phyloP scores from a whole-genome alignment of 2,888 invertebrate genomes.

The Drosophila birchii region DNA sequence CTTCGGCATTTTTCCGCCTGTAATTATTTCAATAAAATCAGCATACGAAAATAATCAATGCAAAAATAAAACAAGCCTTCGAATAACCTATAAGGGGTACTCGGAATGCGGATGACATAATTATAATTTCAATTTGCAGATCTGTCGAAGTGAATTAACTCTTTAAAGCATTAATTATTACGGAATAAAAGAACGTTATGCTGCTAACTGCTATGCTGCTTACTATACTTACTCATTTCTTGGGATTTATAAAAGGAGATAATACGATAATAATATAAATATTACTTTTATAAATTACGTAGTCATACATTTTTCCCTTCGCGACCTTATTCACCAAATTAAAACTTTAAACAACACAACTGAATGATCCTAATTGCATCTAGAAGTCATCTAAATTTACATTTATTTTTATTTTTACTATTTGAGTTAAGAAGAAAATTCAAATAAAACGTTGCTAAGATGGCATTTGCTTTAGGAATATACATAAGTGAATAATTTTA shows the following conservation, averaged over 20 bases:
- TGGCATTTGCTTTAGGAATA: no score
- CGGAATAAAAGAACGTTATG: background rate
- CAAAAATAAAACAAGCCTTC: background rate
- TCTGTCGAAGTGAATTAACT: background rate
- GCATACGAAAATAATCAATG: slow-evolving; percentile 41
- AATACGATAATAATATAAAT: background rate
- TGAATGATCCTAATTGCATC: no score
- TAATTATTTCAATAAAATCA: slow-evolving; percentile 73
- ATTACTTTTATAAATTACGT: background rate
- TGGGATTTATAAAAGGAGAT: background rate
- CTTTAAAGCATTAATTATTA: background rate
- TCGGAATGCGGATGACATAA: slow-evolving; percentile 43
- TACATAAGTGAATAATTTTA: no score
- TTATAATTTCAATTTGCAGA: slow-evolving; percentile 43
- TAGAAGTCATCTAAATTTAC: no score
- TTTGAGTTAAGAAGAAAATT: no score
- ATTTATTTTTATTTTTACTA: no score
- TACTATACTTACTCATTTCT: background rate
- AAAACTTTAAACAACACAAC: background rate
- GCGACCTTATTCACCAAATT: background rate
- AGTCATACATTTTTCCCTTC: background rate
- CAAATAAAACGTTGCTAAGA: no score
- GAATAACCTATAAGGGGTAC: slow-evolving; percentile 26
- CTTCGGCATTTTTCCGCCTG: slow-evolving; percentile 56
- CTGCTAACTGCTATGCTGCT: no score